Percentiles rank a stretch among this genome's conserved stretches.
phyloP scores from a whole-genome alignment of 2,113 vertebrate genomes.

The Condylura cristata region DNA sequence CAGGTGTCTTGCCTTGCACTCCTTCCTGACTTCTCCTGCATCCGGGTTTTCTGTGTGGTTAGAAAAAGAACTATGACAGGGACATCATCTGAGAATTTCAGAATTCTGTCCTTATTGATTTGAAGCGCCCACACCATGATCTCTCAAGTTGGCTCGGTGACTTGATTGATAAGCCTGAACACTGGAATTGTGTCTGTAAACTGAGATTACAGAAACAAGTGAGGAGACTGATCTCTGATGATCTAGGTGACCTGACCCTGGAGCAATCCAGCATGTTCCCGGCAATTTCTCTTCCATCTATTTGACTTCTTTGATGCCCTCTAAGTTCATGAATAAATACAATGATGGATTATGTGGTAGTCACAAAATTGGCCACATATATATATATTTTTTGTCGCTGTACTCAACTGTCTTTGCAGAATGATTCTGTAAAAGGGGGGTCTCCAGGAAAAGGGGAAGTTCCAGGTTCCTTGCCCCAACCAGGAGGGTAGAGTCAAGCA shows the following conservation, averaged over 20 bases:
- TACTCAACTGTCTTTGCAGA: neutral
- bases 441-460: too few relatives aligned
- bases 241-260: neutral
- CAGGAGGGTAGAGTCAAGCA: too few relatives aligned
- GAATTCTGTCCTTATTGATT: neutral
- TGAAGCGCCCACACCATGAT: neutral
- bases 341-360: neutral
- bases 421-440: too few relatives aligned
- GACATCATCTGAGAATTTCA: neutral
- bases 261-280: neutral
- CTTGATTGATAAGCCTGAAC: neutral
- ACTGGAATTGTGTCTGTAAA: neutral
- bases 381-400: neutral
- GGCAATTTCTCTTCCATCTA: neutral
- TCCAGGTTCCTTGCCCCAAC: too few relatives aligned
- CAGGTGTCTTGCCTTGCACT: neutral
- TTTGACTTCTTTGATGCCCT: neutral
- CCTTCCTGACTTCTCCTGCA: neutral
- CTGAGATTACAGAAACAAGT: neutral
- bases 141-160: neutral
- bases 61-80: neutral
- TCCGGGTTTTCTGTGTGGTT: neutral
- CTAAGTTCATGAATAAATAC: neutral
- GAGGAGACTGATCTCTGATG: neutral
- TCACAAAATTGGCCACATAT: neutral